phyloP scores from a whole-genome alignment of 2,797 vertebrate species.

The Tragopan temminckii region DNA sequence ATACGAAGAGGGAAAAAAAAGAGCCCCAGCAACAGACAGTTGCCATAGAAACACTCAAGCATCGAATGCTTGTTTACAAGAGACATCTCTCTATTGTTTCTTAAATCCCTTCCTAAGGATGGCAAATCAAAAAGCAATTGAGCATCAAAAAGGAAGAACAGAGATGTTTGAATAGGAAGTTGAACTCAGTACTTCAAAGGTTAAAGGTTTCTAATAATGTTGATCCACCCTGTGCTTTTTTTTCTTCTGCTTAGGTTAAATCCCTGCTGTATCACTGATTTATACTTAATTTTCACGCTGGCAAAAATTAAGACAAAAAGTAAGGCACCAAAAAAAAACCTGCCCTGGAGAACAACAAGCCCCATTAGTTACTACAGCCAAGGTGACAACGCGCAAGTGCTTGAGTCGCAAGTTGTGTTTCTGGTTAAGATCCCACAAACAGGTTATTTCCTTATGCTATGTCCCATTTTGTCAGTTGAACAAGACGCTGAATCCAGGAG shows the following conservation, averaged over 20 bases:
- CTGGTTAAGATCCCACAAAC: slow-evolving; percentile 49
- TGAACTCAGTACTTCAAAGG: slow-evolving; percentile 80
- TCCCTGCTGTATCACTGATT: slow-evolving; percentile 84
- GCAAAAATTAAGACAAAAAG: slow-evolving; percentile 87
- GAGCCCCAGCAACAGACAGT: slow-evolving; percentile 90
- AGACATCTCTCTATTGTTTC: slow-evolving; percentile 88
- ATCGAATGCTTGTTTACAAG: slow-evolving; percentile 92
- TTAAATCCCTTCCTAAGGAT: slow-evolving; percentile 81
- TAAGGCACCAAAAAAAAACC: slow-evolving; percentile 85
- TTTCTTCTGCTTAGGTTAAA: slow-evolving; percentile 79
- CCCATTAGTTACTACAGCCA: slow-evolving; percentile 62
- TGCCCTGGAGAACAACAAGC: slow-evolving; percentile 77
- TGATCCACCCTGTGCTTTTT: slow-evolving; percentile 79
- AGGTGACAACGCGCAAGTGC: slow-evolving; percentile 62
- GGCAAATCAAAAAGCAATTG: slow-evolving; percentile 83
- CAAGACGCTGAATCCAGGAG: slow-evolving; percentile 55
- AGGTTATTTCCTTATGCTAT: slow-evolving; percentile 62
- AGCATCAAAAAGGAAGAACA: slow-evolving; percentile 83
- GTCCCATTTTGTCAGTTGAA: slow-evolving; percentile 69
- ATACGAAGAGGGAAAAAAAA: slow-evolving; percentile 87
- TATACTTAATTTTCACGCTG: slow-evolving; percentile 84
- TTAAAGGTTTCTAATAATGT: slow-evolving; percentile 81
- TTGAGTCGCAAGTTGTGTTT: slow-evolving; percentile 37
- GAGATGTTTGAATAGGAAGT: slow-evolving; percentile 82
- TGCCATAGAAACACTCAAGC: slow-evolving; percentile 92